Percentiles rank a stretch among this genome's conserved stretches.
Conservation (phyloP, 2,113 vertebrate species). For the Eolophus roseicapilla region DNA sequence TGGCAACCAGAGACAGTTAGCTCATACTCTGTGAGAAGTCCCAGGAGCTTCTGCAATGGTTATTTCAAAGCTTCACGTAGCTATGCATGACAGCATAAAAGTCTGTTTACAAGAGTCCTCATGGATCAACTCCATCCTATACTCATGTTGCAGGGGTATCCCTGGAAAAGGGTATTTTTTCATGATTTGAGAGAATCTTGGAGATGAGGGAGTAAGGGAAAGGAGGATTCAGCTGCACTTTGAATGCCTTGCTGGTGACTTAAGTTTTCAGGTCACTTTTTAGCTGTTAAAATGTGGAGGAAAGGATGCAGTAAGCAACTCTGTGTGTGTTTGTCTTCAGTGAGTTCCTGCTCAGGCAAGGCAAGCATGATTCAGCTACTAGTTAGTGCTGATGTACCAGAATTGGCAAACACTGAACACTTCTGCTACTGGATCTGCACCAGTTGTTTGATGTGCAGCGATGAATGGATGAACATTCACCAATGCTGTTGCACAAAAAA, state of each 20-base stretch:
- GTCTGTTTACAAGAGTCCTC: not conserved
- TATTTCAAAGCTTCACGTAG: not conserved
- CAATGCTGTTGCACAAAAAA: slow-evolving; percentile 47
- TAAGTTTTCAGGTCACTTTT: not conserved
- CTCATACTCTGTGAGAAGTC: not conserved
- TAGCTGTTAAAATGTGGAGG: not conserved
- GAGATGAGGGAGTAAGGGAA: not conserved
- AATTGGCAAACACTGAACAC: not conserved
- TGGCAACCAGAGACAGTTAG: not conserved
- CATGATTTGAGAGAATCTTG: not conserved
- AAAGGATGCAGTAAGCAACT: not conserved
- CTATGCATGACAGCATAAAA: not conserved
- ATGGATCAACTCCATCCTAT: not conserved
- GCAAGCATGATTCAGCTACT: slow-evolving; percentile 26
- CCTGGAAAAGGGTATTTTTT: not conserved
- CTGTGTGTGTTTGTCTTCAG: not conserved
- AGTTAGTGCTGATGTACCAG: not conserved
- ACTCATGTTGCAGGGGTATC: not conserved
- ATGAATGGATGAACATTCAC: slow-evolving; percentile 46
- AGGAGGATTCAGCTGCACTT: not conserved
- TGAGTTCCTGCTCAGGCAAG: not conserved
- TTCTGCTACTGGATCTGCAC: slow-evolving; percentile 43
- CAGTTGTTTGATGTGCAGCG: slow-evolving; percentile 9
- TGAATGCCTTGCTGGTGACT: not conserved
- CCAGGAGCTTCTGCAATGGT: not conserved